Evolutionary conservation across 2,888 invertebrate genomes (phyloP).

Genomic region (Drosophila atroscutellata): DNA sequence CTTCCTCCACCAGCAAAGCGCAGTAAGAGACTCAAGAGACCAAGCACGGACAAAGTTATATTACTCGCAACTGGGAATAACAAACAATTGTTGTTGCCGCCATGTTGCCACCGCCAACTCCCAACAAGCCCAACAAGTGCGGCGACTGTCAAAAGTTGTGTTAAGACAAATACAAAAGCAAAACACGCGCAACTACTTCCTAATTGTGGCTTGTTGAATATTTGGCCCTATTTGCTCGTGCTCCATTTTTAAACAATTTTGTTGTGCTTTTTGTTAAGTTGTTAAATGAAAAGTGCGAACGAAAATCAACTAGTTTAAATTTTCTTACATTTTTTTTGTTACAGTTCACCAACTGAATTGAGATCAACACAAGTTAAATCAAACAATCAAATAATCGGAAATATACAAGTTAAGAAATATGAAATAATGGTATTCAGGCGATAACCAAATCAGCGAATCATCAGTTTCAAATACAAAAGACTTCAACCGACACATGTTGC

Average conservation of each 20-base stretch:
- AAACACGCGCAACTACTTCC: conserved; percentile 29
- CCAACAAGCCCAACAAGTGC: conserved; percentile 14
- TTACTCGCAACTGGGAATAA: background rate
- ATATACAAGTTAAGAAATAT: background rate
- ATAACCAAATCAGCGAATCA: background rate
- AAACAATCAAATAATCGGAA: background rate
- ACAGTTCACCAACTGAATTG: background rate
- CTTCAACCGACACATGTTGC: conserved; percentile 1
- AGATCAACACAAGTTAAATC: background rate
- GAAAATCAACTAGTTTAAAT: background rate
- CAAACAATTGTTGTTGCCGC: background rate
- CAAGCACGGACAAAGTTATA: background rate
- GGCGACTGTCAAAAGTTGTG: conserved; percentile 29
- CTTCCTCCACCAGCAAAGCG: background rate
- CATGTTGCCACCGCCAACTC: background rate
- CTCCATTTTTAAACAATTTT: conserved; percentile 5
- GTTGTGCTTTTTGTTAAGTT: conserved; percentile 50
- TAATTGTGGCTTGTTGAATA: background rate
- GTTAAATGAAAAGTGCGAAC: conserved; percentile 18
- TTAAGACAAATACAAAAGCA: conserved; percentile 36
- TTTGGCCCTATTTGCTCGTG: conserved; percentile 20
- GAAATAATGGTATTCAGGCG: background rate
- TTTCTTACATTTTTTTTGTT: conserved; percentile 17
- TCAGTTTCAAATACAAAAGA: background rate
- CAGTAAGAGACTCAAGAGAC: background rate